These are phyloP conservation scores for Philhelius pedissequus DNA, from an alignment of 2,888 invertebrate genomes.

Conservation along the genomic window DNA sequence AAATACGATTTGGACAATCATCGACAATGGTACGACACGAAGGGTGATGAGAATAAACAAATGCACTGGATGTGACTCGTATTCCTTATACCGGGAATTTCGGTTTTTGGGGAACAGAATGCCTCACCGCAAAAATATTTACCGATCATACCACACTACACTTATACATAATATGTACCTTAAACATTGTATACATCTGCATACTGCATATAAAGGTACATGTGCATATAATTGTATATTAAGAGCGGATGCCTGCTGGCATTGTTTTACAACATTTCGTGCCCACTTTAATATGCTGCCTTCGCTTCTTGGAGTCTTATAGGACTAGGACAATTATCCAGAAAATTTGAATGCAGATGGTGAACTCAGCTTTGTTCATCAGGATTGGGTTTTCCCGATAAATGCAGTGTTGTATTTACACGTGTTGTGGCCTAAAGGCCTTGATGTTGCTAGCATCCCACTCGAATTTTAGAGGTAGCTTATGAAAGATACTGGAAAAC, in stretches of 20 bases:
- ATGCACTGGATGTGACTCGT: neutral
- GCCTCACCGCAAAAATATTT: constrained; percentile 21
- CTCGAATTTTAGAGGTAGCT: too few relatives aligned
- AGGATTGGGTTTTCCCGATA: neutral
- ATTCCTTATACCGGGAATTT: constrained; percentile 30
- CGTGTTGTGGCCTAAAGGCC: neutral
- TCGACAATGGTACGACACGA: neutral
- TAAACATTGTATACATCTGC: too few relatives aligned
- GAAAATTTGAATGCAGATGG: constrained; percentile 50
- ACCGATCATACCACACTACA: constrained; percentile 1
- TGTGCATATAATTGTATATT: neutral
- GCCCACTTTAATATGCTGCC: neutral
- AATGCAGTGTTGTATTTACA: neutral
- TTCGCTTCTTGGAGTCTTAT: neutral
- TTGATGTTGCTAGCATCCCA: too few relatives aligned
- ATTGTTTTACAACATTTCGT: constrained; percentile 11
- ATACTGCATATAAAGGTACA: neutral
- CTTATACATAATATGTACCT: too few relatives aligned
- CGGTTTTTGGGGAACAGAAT: constrained; percentile 16
- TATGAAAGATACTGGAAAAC: too few relatives aligned
- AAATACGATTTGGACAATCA: constrained; percentile 55
- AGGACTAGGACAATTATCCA: constrained; percentile 52
- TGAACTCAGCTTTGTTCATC: constrained; percentile 3
- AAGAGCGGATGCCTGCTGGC: constrained; percentile 15
- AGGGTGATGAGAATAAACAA: neutral